Evolutionary conservation across 2,888 invertebrate species (phyloP), one percentile per base, ranked within the genome.

Genomic region (Yponomeuta sedellus): DNA sequence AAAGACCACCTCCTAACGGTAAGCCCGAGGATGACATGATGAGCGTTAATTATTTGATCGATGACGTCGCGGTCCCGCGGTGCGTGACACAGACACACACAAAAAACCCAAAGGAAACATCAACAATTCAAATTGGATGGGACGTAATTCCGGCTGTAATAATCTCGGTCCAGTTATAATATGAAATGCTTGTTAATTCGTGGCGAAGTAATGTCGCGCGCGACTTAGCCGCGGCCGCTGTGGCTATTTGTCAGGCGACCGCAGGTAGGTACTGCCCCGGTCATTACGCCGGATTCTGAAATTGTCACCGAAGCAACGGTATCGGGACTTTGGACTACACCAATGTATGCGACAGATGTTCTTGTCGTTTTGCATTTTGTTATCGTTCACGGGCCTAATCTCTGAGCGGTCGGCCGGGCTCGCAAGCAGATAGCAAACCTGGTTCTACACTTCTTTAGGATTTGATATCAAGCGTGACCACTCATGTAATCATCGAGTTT

Each of bases 1-100:
- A 70, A 76, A 76, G 78, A 76, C 75, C 78, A 81, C 77, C 74
- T 78, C 72, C 73, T 82, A 82, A 84, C 84, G 84, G 86, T 85
- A 81, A 77, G 81, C 78, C 76, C 72, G 68, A 68, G 57, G 74
- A 77, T 82, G 81, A 80, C 81, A 76, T 78, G 77, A 75, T 75
- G 73, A 76, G 77, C 76, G 79, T 74, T 77, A 75, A 75, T 76
- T 28, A 59, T 57, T 58, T 56, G 39, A 58, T 58, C 65, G 65
- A 57, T 39, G 65, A 57, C 59, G 65, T 16, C 20, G 59, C 72
- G 74, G 73, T 74, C 72, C 71, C 73, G 76, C 74, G 75, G 74
- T 71, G 74, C 71, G 70, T 68, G 65, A 70, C 69, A 66, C 66
- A 65, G 65, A 70, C 69, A 66, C 66, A 65, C 68, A 68, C 19